Conservation (phyloP, 2,888 invertebrate species). For the Cataglyphis cursor region DNA sequence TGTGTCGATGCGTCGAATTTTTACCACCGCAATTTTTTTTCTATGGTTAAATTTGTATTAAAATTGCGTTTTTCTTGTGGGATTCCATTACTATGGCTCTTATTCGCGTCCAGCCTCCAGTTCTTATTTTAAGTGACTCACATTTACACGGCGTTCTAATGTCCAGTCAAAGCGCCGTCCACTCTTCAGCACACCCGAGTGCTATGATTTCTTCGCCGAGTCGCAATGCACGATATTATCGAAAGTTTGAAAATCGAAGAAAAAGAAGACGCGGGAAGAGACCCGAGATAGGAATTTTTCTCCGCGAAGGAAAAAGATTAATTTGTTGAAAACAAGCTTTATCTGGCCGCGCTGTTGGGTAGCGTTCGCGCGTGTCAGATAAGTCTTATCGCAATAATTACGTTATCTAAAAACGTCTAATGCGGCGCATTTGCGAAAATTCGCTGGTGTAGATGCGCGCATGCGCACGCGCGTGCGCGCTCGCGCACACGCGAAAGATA, state of each 20-base stretch:
- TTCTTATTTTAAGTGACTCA: slow-evolving; percentile 14
- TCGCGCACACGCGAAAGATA: not conserved
- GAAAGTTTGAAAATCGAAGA: slow-evolving; percentile 30
- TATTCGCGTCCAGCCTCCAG: not conserved
- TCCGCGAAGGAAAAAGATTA: slow-evolving; percentile 78
- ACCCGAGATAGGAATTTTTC: slow-evolving; percentile 77
- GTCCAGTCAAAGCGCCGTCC: not conserved
- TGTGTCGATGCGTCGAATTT: not conserved
- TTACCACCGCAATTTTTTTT: not conserved
- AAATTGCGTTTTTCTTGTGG: not conserved
- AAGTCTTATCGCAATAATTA: slow-evolving; percentile 82
- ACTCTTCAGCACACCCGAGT: not conserved
- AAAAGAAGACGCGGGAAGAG: slow-evolving; percentile 24
- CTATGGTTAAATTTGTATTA: not conserved
- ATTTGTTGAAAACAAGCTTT: slow-evolving; percentile 82
- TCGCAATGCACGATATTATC: not conserved
- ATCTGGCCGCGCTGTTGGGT: slow-evolving; percentile 72
- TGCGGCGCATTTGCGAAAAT: slow-evolving; percentile 73
- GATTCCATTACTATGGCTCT: not conserved
- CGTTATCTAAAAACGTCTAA: slow-evolving; percentile 76
- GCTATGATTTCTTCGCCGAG: slow-evolving; percentile 1
- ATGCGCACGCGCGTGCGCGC: not conserved
- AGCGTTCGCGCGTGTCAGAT: slow-evolving; percentile 66
- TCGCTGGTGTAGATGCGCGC: slow-evolving; percentile 30
- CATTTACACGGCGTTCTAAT: not conserved